A percentile compares a stretch with the other conserved stretches of the same genome.
Evolutionary conservation across 1,140 invertebrate species (phyloP).

Genomic region (Macrotrachela quadricornifera): DNA sequence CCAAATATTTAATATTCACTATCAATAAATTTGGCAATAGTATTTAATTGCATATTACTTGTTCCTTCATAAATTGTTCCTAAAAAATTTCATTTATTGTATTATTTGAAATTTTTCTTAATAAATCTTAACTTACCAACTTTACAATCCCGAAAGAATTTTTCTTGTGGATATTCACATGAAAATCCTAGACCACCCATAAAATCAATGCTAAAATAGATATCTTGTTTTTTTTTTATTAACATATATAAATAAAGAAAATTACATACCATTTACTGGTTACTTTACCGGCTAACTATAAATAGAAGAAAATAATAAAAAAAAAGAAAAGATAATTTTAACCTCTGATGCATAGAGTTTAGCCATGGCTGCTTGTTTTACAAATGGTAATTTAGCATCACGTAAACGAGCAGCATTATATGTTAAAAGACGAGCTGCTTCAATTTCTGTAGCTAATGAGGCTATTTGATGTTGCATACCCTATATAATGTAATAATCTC

Average conservation of each 20-base stretch:
- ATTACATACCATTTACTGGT: slow-evolving; percentile 1
- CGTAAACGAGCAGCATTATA: slow-evolving; percentile 79
- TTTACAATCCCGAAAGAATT: slow-evolving; percentile 81
- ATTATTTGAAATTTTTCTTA: not conserved
- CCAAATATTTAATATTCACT: not conserved
- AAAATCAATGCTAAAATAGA: slow-evolving; percentile 49
- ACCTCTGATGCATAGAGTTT: slow-evolving; percentile 58
- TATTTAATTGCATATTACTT: slow-evolving; percentile 86
- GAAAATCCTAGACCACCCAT: slow-evolving; percentile 93
- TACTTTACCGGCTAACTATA: not conserved
- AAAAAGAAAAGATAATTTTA: not conserved
- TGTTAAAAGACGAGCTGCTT: slow-evolving; percentile 60
- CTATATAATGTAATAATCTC: too few relatives aligned
- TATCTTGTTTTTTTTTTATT: too few relatives aligned
- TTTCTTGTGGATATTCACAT: slow-evolving; percentile 81
- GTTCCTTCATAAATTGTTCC: slow-evolving; percentile 84
- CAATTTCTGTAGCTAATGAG: slow-evolving; percentile 59
- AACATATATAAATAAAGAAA: too few relatives aligned
- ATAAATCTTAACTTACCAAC: slow-evolving; percentile 42
- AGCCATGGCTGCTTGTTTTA: slow-evolving; percentile 82
- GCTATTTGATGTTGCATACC: slow-evolving; percentile 81
- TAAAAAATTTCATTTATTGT: slow-evolving; percentile 10
- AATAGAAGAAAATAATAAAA: not conserved
- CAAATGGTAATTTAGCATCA: slow-evolving; percentile 54
- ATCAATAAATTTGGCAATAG: slow-evolving; percentile 63